Conservation (phyloP, 1,140 invertebrate species). For the Zaprionus ghesquierei region DNA sequence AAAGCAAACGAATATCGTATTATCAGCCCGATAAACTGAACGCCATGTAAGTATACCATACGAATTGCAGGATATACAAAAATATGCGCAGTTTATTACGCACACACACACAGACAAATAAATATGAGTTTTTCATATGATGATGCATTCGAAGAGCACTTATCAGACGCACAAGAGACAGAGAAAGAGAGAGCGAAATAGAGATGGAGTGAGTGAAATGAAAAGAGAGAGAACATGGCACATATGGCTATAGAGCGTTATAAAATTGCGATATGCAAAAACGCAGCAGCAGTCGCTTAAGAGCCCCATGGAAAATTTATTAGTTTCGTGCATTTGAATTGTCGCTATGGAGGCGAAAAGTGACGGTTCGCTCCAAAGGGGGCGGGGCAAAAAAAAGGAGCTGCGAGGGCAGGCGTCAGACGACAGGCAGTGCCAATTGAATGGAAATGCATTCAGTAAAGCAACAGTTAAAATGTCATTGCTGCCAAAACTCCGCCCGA, state of each 20-base stretch:
- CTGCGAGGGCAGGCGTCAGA: not conserved
- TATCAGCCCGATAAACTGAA: not conserved
- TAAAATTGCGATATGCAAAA: slow-evolving; percentile 52
- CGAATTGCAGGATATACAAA: slow-evolving; percentile 6
- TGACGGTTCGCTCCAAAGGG: not conserved
- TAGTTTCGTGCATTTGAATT: slow-evolving; percentile 23
- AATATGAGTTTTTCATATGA: slow-evolving; percentile 24
- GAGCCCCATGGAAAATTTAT: slow-evolving; percentile 58
- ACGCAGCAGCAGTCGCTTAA: slow-evolving; percentile 22
- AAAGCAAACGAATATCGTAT: not conserved
- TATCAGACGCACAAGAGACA: slow-evolving; percentile 15
- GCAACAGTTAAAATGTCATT: slow-evolving; percentile 18
- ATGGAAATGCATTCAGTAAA: slow-evolving; percentile 8
- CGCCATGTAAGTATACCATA: not conserved
- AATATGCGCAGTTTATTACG: slow-evolving; percentile 20
- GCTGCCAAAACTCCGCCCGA: too few relatives aligned
- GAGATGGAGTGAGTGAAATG: not conserved
- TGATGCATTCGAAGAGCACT: slow-evolving; percentile 27
- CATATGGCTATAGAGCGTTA: slow-evolving; percentile 14
- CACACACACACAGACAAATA: not conserved
- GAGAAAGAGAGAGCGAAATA: not conserved
- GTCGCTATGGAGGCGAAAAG: not conserved
- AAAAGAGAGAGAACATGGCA: not conserved
- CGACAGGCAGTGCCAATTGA: not conserved
- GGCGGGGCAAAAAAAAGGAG: not conserved